Conservation (phyloP, 2,888 invertebrate genomes). For the Zygogramma bicolorata region DNA sequence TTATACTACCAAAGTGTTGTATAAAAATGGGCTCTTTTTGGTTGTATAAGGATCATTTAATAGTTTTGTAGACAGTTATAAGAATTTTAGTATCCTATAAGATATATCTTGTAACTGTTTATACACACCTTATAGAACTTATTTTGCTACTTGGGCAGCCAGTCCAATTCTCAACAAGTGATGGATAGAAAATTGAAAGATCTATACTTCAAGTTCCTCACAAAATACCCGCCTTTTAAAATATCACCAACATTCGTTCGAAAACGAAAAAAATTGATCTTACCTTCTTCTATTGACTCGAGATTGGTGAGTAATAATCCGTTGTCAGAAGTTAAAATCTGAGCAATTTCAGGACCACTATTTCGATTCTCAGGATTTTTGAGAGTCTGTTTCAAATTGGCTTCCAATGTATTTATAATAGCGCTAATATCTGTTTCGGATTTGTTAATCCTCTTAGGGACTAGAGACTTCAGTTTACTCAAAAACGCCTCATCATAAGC, state of each 20-base stretch:
- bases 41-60: no score
- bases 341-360: slow-evolving; percentile 33
- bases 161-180: no score
- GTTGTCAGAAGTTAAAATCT: slow-evolving; percentile 41
- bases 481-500: slow-evolving; percentile 53
- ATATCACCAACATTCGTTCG: not conserved
- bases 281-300: slow-evolving; percentile 30
- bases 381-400: slow-evolving; percentile 33
- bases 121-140: no score
- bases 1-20: no score
- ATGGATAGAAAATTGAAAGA: no score
- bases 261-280: slow-evolving; percentile 40
- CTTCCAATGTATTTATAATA: slow-evolving; percentile 28
- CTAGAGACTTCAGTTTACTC: slow-evolving; percentile 32
- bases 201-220: no score
- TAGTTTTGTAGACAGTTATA: no score
- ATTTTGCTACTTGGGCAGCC: no score
- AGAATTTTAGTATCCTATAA: no score
- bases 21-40: no score
- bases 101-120: no score
- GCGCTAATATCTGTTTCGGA: slow-evolving; percentile 24
- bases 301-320: slow-evolving; percentile 30
- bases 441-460: slow-evolving; percentile 28
- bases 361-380: slow-evolving; percentile 20
- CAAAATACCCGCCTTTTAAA: no score